Percentiles rank a stretch among this genome's conserved stretches.
phyloP scores from a whole-genome alignment of 1,140 invertebrate species.

The Holcopasites calliopsidis region DNA sequence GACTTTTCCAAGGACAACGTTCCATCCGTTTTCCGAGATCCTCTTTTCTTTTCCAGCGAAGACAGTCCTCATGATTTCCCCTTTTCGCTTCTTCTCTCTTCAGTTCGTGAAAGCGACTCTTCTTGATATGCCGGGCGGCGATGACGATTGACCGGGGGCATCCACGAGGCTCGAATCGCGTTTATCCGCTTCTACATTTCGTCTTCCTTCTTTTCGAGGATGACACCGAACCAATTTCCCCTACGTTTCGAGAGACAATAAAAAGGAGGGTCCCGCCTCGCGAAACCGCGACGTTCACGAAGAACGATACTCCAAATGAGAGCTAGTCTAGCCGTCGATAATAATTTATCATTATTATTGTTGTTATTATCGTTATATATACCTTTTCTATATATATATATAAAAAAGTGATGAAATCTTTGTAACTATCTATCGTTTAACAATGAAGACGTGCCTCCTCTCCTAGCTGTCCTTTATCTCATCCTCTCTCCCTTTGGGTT shows the following conservation, averaged over 20 bases:
- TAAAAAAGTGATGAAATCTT: conserved; percentile 70
- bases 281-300: conserved; percentile 12
- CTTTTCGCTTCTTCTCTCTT: neutral
- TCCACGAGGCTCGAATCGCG: conserved; percentile 31
- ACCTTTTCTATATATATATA: conserved; percentile 45
- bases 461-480: conserved; percentile 16
- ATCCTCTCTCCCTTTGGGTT: conserved; percentile 6
- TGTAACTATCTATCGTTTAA: conserved; percentile 70
- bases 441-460: conserved; percentile 55
- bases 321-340: conserved; percentile 60
- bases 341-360: conserved; percentile 49
- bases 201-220: no score
- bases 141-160: conserved; percentile 26
- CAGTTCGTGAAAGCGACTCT: neutral
- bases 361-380: conserved; percentile 35
- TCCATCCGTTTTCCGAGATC: no score
- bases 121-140: neutral
- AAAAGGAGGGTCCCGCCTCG: conserved; percentile 24
- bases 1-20: no score
- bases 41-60: neutral
- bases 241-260: conserved; percentile 1
- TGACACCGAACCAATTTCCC: neutral
- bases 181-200: no score
- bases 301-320: conserved; percentile 42
- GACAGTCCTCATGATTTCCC: no score